Conservation (phyloP, 2,797 vertebrate genomes). For the Megaceryle alcyon region DNA sequence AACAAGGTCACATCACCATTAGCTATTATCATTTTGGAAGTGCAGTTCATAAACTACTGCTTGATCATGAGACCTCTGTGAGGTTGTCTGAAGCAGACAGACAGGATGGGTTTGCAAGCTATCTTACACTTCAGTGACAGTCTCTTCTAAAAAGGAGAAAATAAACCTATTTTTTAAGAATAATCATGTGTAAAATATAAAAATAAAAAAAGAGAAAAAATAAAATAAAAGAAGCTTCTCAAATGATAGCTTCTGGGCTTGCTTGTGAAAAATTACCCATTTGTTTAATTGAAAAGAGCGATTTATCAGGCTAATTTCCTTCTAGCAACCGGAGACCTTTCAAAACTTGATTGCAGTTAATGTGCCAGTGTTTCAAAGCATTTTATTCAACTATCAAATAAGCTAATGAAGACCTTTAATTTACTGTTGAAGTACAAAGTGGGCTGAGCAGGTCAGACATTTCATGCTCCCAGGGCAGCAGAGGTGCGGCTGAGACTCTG, state of each 20-base stretch:
- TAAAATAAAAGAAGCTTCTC: background rate
- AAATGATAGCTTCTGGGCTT: background rate
- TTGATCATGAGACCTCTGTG: background rate
- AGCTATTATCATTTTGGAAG: background rate
- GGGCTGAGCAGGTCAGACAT: background rate
- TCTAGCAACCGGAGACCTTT: conserved; percentile 62
- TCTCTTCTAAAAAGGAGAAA: background rate
- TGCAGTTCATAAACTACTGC: background rate
- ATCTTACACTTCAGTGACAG: background rate
- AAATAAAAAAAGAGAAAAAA: background rate
- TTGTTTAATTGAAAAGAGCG: conserved; percentile 42
- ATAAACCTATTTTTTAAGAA: background rate
- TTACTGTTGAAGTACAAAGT: conserved; percentile 38
- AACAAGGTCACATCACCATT: background rate
- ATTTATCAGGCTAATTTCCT: conserved; percentile 60
- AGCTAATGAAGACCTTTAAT: conserved; percentile 62
- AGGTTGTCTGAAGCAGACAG: background rate
- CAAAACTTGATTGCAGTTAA: conserved; percentile 57
- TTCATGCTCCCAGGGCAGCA: background rate
- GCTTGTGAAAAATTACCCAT: conserved; percentile 24
- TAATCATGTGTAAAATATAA: background rate
- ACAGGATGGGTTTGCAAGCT: background rate
- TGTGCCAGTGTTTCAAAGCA: conserved; percentile 38
- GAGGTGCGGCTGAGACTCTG: background rate
- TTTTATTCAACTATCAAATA: conserved; percentile 54